phyloP scores from a whole-genome alignment of 2,113 vertebrate species.

The Columba janthina region DNA sequence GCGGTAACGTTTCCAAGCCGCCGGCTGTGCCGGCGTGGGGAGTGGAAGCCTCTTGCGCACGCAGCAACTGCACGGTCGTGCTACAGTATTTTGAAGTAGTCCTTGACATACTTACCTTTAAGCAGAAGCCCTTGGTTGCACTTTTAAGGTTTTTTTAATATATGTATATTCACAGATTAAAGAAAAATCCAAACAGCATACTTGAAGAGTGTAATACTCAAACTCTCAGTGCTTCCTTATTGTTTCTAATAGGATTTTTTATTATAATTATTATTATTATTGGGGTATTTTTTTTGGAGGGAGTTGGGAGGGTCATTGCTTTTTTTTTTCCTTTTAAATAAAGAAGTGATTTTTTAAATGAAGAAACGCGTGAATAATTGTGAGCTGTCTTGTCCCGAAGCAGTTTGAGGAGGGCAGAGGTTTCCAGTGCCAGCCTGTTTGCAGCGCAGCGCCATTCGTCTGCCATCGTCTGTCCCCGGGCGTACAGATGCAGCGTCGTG shows the following conservation, averaged over 20 bases:
- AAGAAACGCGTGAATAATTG: constrained; percentile 78
- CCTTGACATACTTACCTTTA: constrained; percentile 71
- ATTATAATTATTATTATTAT: constrained; percentile 78
- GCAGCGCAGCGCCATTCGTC: not conserved
- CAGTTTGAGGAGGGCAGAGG: constrained; percentile 65
- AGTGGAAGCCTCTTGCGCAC: constrained; percentile 49
- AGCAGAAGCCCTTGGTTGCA: constrained; percentile 77
- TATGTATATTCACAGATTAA: constrained; percentile 78
- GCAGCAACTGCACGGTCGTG: constrained; percentile 63
- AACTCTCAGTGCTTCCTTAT: constrained; percentile 97
- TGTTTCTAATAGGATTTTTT: constrained; percentile 90
- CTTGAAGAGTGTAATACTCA: constrained; percentile 97
- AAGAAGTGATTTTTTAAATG: constrained; percentile 82
- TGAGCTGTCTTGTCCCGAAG: constrained; percentile 68
- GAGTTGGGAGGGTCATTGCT: constrained; percentile 69
- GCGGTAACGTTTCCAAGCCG: constrained; percentile 20
- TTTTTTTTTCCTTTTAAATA: constrained; percentile 80
- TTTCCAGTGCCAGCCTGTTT: constrained; percentile 41
- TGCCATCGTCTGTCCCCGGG: constrained; percentile 31
- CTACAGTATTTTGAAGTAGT: constrained; percentile 73
- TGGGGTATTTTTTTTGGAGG: constrained; percentile 71
- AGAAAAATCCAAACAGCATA: constrained; percentile 84
- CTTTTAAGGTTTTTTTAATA: constrained; percentile 79
- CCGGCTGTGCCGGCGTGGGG: constrained; percentile 53
- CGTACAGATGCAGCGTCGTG: constrained; percentile 56